Base-by-base conservation (phyloP, 2,113 vertebrate species). In the Leptosomus discolor region DNA sequence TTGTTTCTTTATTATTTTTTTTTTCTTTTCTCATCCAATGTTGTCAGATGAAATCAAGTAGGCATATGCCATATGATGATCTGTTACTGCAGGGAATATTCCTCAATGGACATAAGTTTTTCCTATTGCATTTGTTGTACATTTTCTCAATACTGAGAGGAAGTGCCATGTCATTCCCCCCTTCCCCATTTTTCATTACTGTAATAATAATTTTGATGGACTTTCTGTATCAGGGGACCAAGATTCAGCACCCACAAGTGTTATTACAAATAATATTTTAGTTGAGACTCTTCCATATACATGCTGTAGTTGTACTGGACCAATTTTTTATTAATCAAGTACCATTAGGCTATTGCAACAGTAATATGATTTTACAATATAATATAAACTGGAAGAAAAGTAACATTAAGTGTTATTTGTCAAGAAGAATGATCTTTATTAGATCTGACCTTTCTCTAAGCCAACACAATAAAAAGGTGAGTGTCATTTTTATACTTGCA, bases 371-470 rank as follows among this genome's bases (percentile, higher is more conserved):
- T 94, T 90, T 90, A 36, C 67, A 80, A 57, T 57, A 88, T 51
- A 78, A 83, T 61, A 77, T 36, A 88, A 80, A 6, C 5, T 83
- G 34, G 7, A 85, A 23, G 39, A 61, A 95, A 94, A 92, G 51
- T 86, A 96, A 87, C 15, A 87, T 74, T 89, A 92, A 68, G 29
- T 81, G 32, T 27, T 88, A 76, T 93, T 94, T 92, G 68, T 94
- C 91, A 96, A 82, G 45, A 88, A 92, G 56, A 84, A 13, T 8
- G 37, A 88, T 88, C 82, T 95, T 96, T 95, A 94, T 94, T 91
- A 96, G 53, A 61, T 81, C 45, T 93, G 85, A 96, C 83, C 84
- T 89, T 96, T 92, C 64, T 41, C 54, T 68, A 79, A 93, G 54
- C 23, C 50, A 70, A 88, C 65, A 90, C 46, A 96, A 95, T 82